Evolutionary conservation across 2,113 vertebrate genomes (phyloP).

Genomic region (Origma solitaria): DNA sequence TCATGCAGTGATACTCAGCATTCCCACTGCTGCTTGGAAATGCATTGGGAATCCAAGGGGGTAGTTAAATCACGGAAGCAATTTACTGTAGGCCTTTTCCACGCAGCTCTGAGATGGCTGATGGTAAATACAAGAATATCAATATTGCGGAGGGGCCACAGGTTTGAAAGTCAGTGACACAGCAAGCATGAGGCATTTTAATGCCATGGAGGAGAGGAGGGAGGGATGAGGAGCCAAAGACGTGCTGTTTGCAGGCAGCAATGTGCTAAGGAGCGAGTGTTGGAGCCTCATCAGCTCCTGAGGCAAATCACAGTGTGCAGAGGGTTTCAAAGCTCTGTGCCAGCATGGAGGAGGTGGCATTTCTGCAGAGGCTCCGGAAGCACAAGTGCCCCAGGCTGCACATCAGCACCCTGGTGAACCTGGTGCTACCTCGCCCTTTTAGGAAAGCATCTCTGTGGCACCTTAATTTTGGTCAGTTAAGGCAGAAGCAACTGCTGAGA

Average conservation of each 20-base stretch:
- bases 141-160: background rate
- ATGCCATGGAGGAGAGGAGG: background rate
- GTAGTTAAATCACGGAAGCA: background rate
- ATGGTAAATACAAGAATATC: background rate
- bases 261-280: fast-evolving
- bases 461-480: background rate
- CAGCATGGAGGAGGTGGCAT: background rate
- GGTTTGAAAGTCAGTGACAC: background rate
- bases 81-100: background rate
- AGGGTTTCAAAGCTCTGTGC: background rate
- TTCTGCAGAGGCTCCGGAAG: background rate
- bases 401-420: background rate
- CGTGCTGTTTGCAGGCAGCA: background rate
- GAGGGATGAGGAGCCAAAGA: background rate
- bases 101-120: background rate
- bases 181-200: background rate
- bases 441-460: background rate
- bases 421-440: background rate
- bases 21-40: background rate
- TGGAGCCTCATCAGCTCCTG: background rate
- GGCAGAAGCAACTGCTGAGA: background rate
- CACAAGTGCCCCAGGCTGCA: background rate
- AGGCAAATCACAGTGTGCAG: background rate
- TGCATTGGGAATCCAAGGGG: background rate
- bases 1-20: background rate